Base-by-base conservation (phyloP, 2,797 vertebrate genomes). In the Ceyx erithaca region DNA sequence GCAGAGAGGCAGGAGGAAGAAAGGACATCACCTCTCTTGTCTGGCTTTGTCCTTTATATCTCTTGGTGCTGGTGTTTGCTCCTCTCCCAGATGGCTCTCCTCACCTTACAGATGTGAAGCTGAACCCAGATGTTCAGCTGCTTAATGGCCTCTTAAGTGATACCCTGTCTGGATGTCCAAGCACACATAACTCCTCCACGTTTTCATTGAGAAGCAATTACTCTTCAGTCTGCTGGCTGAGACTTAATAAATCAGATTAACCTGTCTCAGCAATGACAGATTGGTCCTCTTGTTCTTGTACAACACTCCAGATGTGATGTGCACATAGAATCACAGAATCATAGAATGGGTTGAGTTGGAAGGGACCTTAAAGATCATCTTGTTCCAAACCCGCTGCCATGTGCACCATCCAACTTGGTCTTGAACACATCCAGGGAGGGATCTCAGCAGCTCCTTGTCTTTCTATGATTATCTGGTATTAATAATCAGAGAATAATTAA, bases 21-120 rank as follows among this genome's bases (percentile, higher is more conserved):
- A 46, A 49, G 6, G 6, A n/a, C 28, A 51, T 8, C 16, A 64
- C 19, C 7, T 28, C 18, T 18, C 8, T 40, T 13, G 31, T 51
- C 57, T 41, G 31, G 16, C 12, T 41, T 40, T 20, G 18, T 67
- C 23, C 33, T 63, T 17, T 35, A 41, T 45, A 28, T 0, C 1
- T n/a, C 30, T 9, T 31, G n/a, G 54, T 2, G 1, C 31, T 25
- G n/a, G 9, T n/a, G 16, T 33, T 57, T 75, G 5, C n/a, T 46
- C 7, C 22, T 14, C 3, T 0, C 18, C 7, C 14, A 1, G 0
- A 7, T 16, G 49, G 18, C 4, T 68, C 3, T 67, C 61, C 54
- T 79, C 1, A 0, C 4, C 58, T 43, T 41, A 2, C 0, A 0
- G 31, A 37, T 26, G 14, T 2, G 2, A 45, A 51, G 30, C 48